These are phyloP conservation scores for Polypedilum pembai DNA, from an alignment of 1,140 invertebrate genomes.

Conservation along the genomic window DNA sequence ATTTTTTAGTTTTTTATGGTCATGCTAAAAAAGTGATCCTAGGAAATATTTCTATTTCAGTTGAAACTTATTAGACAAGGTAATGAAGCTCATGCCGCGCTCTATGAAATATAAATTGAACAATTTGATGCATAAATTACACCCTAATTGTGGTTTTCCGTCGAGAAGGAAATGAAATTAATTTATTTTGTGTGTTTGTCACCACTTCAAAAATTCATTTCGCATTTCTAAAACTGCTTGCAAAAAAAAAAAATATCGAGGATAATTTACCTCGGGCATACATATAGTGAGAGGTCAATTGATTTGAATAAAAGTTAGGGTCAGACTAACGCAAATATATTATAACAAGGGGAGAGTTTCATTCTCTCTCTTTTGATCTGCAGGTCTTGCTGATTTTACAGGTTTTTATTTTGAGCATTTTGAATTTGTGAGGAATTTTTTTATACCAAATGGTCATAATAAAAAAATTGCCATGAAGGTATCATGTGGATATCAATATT, in stretches of 20 bases:
- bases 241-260: neutral
- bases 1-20: neutral
- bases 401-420: neutral
- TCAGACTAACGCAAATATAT: neutral
- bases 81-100: neutral
- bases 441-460: neutral
- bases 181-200: neutral
- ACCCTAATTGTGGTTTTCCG: conserved; percentile 3
- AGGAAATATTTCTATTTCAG: neutral
- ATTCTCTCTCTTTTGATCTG: neutral
- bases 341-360: conserved; percentile 23
- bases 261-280: neutral
- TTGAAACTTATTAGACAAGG: neutral
- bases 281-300: conserved; percentile 10
- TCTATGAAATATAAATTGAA: neutral
- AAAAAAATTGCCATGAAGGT: neutral
- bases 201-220: conserved; percentile 9
- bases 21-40: conserved; percentile 7
- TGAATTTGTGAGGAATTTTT: neutral
- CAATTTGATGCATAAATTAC: conserved; percentile 19
- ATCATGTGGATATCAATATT: neutral
- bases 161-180: neutral
- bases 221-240: neutral
- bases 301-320: conserved; percentile 28
- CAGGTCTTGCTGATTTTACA: conserved; percentile 26